A percentile compares a stretch with the other conserved stretches of the same genome.
Conservation (phyloP, 2,888 invertebrate genomes). For the Pyrocoelia pectoralis region DNA sequence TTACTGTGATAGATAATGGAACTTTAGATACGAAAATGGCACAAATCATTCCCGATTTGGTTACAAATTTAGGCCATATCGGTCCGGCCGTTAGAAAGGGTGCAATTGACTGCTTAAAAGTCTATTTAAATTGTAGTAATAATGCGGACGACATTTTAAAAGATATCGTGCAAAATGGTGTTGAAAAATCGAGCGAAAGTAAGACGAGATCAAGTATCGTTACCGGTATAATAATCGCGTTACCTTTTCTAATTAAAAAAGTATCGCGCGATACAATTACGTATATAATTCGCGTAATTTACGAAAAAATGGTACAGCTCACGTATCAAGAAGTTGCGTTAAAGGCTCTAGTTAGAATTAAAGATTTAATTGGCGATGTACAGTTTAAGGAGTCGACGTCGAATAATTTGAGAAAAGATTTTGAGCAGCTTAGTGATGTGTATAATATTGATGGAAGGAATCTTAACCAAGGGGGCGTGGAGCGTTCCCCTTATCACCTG, state of each 20-base stretch:
- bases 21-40: constrained; percentile 74
- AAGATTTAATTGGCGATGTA: constrained; percentile 71
- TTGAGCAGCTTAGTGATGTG: constrained; percentile 68
- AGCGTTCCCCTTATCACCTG: constrained; percentile 26
- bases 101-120: constrained; percentile 77
- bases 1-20: constrained; percentile 73
- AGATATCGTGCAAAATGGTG: constrained; percentile 71
- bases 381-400: constrained; percentile 67
- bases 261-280: constrained; percentile 61
- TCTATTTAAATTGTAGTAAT: constrained; percentile 74
- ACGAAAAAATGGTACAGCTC: constrained; percentile 60
- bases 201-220: constrained; percentile 66
- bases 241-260: constrained; percentile 68
- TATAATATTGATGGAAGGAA: constrained; percentile 60
- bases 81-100: constrained; percentile 84
- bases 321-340: constrained; percentile 70
- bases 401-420: constrained; percentile 63
- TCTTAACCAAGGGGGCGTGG: constrained; percentile 21
- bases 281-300: constrained; percentile 56
- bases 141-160: constrained; percentile 73
- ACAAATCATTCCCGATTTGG: constrained; percentile 70
- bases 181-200: constrained; percentile 67
- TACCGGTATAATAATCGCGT: constrained; percentile 71
- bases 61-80: constrained; percentile 80
- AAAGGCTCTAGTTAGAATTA: constrained; percentile 74